Conservation (phyloP, 1,140 invertebrate species). For the Matsumurasca onukii region DNA sequence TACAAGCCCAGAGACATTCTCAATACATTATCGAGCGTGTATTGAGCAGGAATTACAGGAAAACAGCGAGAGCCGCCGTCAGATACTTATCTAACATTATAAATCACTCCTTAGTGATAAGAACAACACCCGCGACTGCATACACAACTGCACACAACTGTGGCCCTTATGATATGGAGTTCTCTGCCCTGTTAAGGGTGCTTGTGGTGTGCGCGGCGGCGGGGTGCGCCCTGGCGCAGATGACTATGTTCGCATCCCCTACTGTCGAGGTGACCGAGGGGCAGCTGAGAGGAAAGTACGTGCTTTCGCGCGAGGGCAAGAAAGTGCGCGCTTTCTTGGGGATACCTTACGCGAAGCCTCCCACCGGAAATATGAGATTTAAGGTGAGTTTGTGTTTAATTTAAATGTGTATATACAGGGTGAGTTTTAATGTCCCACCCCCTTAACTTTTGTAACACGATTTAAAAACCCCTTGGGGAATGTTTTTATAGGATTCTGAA, state of each 20-base stretch:
- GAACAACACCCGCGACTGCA: not conserved
- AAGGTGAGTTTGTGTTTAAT: constrained; percentile 37
- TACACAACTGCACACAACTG: not conserved
- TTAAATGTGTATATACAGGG: not conserved
- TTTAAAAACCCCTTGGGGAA: no score
- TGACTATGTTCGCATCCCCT: not conserved
- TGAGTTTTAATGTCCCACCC: not conserved
- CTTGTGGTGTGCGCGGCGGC: no score
- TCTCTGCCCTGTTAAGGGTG: no score
- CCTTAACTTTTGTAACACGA: not conserved
- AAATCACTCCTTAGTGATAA: no score
- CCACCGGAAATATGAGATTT: constrained; percentile 54
- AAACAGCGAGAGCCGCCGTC: no score
- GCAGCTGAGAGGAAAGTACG: constrained; percentile 26
- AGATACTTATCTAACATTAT: no score
- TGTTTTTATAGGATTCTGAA: no score
- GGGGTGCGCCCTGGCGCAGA: not conserved
- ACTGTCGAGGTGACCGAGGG: constrained; percentile 26
- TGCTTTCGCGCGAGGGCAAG: constrained; percentile 25
- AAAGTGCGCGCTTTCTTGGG: constrained; percentile 47
- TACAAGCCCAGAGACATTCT: no score
- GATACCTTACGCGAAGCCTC: constrained; percentile 59
- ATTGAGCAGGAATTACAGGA: no score
- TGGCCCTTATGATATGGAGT: not conserved
- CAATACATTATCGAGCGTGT: no score